Evolutionary conservation across 1,140 invertebrate species (phyloP).

Genomic region (Copidosoma floridanum): DNA sequence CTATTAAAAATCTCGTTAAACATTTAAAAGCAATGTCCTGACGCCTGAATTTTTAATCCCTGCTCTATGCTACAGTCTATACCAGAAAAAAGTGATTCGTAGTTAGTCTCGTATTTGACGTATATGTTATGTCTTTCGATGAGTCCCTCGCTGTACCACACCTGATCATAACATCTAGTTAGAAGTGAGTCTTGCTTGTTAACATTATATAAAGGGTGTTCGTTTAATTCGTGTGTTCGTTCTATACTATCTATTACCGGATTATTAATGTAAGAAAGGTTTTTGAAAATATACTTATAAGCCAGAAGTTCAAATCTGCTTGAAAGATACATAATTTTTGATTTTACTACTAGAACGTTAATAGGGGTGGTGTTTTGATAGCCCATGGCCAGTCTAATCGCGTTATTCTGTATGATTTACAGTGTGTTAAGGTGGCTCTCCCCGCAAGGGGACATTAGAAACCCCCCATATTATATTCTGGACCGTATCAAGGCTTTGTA

Average conservation of each 20-base stretch:
- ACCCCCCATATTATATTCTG: not conserved
- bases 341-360: not conserved
- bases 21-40: too few relatives aligned
- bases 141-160: not conserved
- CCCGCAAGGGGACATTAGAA: not conserved
- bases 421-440: not conserved
- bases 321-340: not conserved
- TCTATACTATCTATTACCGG: too few relatives aligned
- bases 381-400: not conserved
- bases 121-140: not conserved
- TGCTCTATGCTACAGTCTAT: too few relatives aligned
- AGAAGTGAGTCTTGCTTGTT: too few relatives aligned
- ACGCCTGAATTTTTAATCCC: too few relatives aligned
- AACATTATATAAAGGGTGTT: too few relatives aligned
- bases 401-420: not conserved
- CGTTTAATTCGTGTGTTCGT: too few relatives aligned
- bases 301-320: not conserved
- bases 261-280: not conserved
- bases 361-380: not conserved
- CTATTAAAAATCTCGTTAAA: too few relatives aligned
- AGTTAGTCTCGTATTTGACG: not conserved
- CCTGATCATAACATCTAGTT: too few relatives aligned
- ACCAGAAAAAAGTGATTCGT: too few relatives aligned
- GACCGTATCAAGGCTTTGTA: not conserved
- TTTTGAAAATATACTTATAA: not conserved